These are phyloP conservation scores for Crocidura indochinensis DNA, from an alignment of 2,797 vertebrate genomes.

Conservation along the genomic window DNA sequence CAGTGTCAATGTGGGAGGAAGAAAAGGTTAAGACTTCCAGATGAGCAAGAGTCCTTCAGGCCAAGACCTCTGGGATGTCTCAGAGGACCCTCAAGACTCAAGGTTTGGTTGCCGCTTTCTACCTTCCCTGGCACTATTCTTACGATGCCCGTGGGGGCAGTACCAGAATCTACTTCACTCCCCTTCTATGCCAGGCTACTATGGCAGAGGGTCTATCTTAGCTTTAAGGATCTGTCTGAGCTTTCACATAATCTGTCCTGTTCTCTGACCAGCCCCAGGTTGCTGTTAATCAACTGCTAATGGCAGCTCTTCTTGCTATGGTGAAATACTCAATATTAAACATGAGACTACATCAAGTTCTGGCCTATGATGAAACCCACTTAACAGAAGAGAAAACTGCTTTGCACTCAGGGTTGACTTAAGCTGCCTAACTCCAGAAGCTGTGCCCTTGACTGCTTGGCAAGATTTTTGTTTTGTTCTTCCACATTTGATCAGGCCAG, in stretches of 20 bases:
- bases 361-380: neutral
- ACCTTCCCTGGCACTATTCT: neutral
- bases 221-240: too few species aligned
- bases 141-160: fast-evolving
- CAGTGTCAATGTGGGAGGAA: neutral
- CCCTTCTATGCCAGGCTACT: neutral
- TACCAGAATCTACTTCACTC: fast-evolving
- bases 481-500: neutral
- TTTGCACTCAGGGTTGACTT: neutral
- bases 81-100: too few species aligned
- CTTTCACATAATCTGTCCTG: neutral
- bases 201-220: neutral
- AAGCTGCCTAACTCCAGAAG: neutral
- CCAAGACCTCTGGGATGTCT: neutral
- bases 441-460: neutral
- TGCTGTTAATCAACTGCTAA: neutral
- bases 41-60: neutral
- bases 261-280: neutral
- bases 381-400: slow-evolving; percentile 45
- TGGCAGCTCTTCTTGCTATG: neutral
- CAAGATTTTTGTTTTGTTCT: neutral
- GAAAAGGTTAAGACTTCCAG: neutral
- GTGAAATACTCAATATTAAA: neutral
- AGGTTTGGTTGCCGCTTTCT: neutral
- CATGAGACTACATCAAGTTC: fast-evolving